Percentiles rank a stretch among this genome's conserved stretches.
Evolutionary conservation across 1,140 invertebrate genomes (phyloP).

Genomic region (Diploscapter pachys): DNA sequence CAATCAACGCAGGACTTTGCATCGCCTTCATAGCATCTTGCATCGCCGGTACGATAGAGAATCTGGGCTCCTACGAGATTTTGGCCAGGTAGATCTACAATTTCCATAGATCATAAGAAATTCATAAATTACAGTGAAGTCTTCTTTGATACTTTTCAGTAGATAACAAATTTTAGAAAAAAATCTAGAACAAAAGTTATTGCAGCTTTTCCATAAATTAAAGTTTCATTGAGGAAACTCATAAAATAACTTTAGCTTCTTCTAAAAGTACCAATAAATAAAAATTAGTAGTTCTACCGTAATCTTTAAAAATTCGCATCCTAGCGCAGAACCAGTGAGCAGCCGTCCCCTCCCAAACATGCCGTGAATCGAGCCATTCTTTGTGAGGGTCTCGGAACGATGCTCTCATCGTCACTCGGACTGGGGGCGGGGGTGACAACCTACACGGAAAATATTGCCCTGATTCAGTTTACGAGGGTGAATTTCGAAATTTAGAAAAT

Average conservation of each 20-base stretch:
- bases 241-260: too few relatives aligned
- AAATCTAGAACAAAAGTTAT: too few relatives aligned
- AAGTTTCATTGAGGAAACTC: too few relatives aligned
- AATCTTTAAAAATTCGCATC: too few relatives aligned
- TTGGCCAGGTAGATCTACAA: not conserved
- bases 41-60: conserved; percentile 45
- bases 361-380: conserved; percentile 8
- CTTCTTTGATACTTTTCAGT: too few relatives aligned
- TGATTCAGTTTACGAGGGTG: conserved; percentile 28
- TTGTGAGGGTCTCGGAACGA: conserved; percentile 21
- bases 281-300: too few relatives aligned
- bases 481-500: not conserved
- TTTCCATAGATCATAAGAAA: too few relatives aligned
- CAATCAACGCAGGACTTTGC: conserved; percentile 56
- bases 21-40: conserved; percentile 60
- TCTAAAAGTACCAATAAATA: too few relatives aligned
- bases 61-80: conserved; percentile 24
- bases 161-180: too few relatives aligned
- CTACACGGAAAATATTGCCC: conserved; percentile 34
- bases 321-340: not conserved
- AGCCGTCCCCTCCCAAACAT: not conserved
- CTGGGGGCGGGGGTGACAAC: conserved; percentile 22
- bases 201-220: too few relatives aligned
- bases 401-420: conserved; percentile 18
- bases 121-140: too few relatives aligned